Conservation (phyloP, 1,140 invertebrate species). For the Rhopalosiphum maidis region DNA sequence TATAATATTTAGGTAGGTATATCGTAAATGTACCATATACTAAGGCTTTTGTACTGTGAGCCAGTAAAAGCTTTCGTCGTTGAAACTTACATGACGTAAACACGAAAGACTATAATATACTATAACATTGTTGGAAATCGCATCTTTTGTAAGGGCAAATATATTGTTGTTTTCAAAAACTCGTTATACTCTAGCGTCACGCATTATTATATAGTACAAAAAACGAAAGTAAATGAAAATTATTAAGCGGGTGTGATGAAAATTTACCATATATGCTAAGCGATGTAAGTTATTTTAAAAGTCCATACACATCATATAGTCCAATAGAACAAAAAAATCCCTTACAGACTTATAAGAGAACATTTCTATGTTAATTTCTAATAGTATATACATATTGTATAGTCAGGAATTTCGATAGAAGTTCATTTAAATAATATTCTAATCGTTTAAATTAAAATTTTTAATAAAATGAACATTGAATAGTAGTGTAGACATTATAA, state of each 20-base stretch:
- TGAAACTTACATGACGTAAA: neutral
- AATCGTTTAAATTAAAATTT: neutral
- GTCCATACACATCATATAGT: neutral
- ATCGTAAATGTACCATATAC: neutral
- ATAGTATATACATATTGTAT: neutral
- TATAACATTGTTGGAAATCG: neutral
- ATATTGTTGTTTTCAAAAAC: neutral
- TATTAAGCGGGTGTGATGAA: neutral
- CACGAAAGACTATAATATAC: neutral
- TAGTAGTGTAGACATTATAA: neutral
- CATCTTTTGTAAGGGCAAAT: neutral
- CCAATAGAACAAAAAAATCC: neutral
- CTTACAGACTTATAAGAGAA: neutral
- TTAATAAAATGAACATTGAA: neutral
- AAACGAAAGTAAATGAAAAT: neutral
- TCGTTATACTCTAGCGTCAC: neutral
- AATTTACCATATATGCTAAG: neutral
- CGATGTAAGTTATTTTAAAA: neutral
- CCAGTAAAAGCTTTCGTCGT: neutral
- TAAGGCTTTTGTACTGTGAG: neutral
- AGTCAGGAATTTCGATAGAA: neutral
- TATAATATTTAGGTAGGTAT: neutral
- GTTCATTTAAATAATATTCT: neutral
- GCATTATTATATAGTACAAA: neutral
- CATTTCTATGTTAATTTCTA: neutral